Conservation (phyloP, 2,113 vertebrate genomes). For the Ramphastos sulfuratus region DNA sequence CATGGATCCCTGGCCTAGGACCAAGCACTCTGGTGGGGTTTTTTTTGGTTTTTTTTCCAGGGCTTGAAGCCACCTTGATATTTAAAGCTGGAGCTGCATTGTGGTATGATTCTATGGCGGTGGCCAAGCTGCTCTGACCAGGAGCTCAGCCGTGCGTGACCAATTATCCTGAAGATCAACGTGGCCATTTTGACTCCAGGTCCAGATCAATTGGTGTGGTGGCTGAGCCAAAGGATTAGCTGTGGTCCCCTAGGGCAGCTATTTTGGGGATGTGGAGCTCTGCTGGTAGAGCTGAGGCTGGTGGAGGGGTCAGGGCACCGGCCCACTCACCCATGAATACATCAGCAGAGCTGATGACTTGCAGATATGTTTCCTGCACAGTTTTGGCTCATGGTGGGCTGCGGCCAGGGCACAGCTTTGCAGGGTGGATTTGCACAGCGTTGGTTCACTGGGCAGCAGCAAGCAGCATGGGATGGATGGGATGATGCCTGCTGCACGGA, state of each 20-base stretch:
- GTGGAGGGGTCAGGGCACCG: background rate
- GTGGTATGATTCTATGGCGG: fast-evolving
- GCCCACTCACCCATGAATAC: background rate
- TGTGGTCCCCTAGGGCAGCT: background rate
- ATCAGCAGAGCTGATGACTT: background rate
- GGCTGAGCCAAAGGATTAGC: background rate
- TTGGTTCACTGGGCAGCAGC: background rate
- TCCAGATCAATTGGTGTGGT: background rate
- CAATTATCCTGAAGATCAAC: background rate
- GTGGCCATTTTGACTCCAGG: background rate
- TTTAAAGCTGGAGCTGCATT: background rate
- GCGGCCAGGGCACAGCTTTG: background rate
- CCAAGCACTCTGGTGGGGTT: background rate
- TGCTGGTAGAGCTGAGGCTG: background rate
- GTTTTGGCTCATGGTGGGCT: background rate
- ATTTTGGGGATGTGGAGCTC: background rate
- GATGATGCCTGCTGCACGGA: background rate
- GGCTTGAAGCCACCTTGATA: background rate
- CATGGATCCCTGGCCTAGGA: background rate
- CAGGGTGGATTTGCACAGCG: fast-evolving
- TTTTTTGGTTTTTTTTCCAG: background rate
- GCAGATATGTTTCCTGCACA: fast-evolving
- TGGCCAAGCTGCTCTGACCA: background rate
- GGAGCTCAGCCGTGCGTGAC: background rate
- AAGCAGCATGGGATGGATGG: fast-evolving